Evolutionary conservation across 1,140 invertebrate species (phyloP).

Genomic region (Trichonephila clavipes): DNA sequence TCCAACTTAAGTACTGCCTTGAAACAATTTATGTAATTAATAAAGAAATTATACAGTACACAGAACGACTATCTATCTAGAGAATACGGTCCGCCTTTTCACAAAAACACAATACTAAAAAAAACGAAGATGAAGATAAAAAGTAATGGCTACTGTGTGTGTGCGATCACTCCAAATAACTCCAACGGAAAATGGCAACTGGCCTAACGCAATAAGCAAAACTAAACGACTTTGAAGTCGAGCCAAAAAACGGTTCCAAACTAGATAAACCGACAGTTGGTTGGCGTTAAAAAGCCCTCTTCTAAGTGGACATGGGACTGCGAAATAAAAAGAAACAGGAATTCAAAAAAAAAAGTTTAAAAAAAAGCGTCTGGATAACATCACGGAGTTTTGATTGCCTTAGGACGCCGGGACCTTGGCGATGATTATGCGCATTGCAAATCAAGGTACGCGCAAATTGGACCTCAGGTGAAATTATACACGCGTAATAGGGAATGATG

Average conservation of each 20-base stretch:
- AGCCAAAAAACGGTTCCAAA: slow-evolving; percentile 14
- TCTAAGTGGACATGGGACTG: background rate
- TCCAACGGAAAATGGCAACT: background rate
- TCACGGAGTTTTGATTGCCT: slow-evolving; percentile 9
- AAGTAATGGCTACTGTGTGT: background rate
- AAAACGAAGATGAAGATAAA: background rate
- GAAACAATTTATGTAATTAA: no score
- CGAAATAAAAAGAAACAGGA: background rate
- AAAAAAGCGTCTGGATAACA: background rate
- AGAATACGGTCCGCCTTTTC: no score
- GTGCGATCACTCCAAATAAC: slow-evolving; percentile 11
- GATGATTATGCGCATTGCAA: slow-evolving; percentile 16
- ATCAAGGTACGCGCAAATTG: background rate
- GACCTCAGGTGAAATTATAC: background rate
- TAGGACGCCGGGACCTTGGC: background rate
- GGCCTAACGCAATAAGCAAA: slow-evolving; percentile 5
- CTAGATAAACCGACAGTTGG: background rate
- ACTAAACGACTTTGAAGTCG: slow-evolving; percentile 32
- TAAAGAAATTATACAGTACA: no score
- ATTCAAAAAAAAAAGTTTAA: background rate
- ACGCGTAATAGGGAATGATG: background rate
- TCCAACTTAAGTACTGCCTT: no score
- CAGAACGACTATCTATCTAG: no score
- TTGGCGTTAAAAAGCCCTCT: background rate
- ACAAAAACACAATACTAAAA: no score